Evolutionary conservation across 2,797 vertebrate species (phyloP), one percentile per base, ranked within the genome.

Genomic region (Chromobotia macracanthus): DNA sequence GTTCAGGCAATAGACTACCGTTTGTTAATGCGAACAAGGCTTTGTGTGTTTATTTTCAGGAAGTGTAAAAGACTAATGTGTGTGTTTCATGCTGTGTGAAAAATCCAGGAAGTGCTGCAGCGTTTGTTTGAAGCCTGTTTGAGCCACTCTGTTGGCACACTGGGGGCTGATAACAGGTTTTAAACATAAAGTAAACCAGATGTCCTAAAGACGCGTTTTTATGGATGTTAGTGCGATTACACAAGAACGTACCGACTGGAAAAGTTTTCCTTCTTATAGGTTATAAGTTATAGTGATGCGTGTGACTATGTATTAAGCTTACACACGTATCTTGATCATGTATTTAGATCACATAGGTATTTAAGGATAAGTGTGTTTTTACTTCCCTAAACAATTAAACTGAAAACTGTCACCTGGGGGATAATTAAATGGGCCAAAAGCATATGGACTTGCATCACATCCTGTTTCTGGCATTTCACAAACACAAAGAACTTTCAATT

Each of bases 21-120:
- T 56, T 66, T 67, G 74, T 46, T 67, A 48, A 69, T 48, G n/a
- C 11, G 0, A 60, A 77, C 75, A 69, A 77, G 66, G 50, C 55
- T 1, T 28, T 51, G 64, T 48, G 28, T 60, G 53, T 61, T 61
- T 23, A 19, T 77, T 77, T 69, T 41, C 75, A 69, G 65, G 66
- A 77, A 69, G 55, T 70, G 41, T 15, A 10, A 63, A 28, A 55
- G 25, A 31, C 58, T 35, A n/a, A n/a, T 77, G 13, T 19, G 31
- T 67, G 53, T 0, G 25, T 63, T 63, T 53, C 67, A 28, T 41
- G 67, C 76, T 64, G 67, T 6, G 5, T 63, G 13, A 64, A 51
- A 7, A 3, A 3, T 63, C 46, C 10, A 63, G 76, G 76, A 79
- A 71, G 46, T 51, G 19, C 38, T 61, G 13, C 55, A 69, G 58